Evolutionary conservation across 2,797 vertebrate genomes (phyloP).

Genomic region (Onychomys arenicola): DNA sequence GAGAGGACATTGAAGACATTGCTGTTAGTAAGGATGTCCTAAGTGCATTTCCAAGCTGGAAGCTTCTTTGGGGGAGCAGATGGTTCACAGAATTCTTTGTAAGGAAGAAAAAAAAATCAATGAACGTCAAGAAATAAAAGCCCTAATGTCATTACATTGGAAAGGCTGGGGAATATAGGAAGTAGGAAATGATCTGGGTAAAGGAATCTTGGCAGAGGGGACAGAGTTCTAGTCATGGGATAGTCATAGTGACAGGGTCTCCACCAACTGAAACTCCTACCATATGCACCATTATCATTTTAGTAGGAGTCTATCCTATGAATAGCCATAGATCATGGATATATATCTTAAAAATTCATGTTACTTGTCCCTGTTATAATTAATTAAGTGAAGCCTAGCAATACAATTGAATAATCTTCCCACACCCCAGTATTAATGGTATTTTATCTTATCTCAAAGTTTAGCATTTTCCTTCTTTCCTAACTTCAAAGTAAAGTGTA

Average conservation of each 20-base stretch:
- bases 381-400: constrained; percentile 27
- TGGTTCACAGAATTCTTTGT: not conserved
- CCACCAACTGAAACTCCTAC: not conserved
- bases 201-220: not conserved
- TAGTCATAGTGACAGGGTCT: not conserved
- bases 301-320: not conserved
- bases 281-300: not conserved
- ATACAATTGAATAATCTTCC: constrained; percentile 11
- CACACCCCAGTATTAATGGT: not conserved
- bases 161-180: not conserved
- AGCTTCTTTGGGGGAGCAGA: not conserved
- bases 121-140: constrained; percentile 29
- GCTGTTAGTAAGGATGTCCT: not conserved
- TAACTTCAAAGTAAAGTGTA: constrained; percentile 12
- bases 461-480: not conserved
- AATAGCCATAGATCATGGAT: not conserved
- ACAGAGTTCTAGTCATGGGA: not conserved
- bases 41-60: not conserved
- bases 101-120: not conserved
- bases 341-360: constrained; percentile 6
- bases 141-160: not conserved
- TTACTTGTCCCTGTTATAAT: not conserved
- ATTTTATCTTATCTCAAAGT: constrained; percentile 38
- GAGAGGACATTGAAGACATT: not conserved
- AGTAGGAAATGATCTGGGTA: not conserved